These are phyloP conservation scores for Diceros bicornis DNA, from an alignment of 2,797 vertebrate species.

Conservation along the genomic window DNA sequence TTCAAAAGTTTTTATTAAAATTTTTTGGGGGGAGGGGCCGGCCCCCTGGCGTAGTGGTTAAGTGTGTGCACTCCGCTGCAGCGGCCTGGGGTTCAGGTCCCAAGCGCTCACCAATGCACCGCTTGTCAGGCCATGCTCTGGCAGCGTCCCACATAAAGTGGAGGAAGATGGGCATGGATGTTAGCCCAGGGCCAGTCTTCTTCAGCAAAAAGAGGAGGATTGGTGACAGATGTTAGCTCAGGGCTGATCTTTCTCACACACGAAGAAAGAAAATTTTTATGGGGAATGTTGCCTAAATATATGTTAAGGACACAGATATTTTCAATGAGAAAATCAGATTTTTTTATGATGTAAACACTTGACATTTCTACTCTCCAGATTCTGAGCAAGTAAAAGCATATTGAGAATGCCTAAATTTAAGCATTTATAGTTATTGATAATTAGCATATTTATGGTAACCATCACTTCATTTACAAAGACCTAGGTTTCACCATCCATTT, in stretches of 20 bases:
- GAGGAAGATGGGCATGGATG: no score
- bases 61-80: no score
- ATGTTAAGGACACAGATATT: neutral
- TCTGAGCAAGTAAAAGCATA: neutral
- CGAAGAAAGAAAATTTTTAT: neutral
- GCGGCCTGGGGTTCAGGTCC: no score
- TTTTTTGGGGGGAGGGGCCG: no score
- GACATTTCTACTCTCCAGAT: neutral
- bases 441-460: neutral
- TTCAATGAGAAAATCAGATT: neutral
- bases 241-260: no score
- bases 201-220: no score
- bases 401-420: neutral
- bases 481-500: neutral
- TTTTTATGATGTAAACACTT: neutral
- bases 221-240: no score
- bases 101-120: no score
- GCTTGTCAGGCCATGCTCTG: no score
- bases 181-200: no score
- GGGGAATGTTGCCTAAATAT: neutral
- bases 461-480: neutral
- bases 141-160: no score
- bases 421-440: neutral
- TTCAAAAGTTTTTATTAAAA: neutral
- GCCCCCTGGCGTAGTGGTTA: no score